Evolutionary conservation across 1,140 invertebrate species (phyloP).

Genomic region (Odontomachus brunneus): DNA sequence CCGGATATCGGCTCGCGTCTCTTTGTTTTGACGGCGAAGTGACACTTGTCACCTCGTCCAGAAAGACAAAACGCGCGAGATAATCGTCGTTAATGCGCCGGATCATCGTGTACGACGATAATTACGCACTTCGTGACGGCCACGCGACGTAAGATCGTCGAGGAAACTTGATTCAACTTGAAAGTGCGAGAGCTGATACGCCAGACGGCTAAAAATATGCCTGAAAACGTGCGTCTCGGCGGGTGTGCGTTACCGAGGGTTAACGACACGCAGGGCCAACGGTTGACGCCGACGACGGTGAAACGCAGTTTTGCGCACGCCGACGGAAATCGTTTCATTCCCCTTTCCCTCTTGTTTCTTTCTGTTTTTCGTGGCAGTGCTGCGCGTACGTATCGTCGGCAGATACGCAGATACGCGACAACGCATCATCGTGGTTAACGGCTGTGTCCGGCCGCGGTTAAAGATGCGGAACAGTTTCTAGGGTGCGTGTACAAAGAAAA

Average conservation of each 20-base stretch:
- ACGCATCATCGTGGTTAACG: background rate
- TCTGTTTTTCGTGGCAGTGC: no score
- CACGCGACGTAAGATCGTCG: background rate
- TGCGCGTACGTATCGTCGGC: no score
- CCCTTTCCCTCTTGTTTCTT: background rate
- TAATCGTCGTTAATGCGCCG: no score
- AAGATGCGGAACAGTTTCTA: conserved; percentile 54
- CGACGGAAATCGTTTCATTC: background rate
- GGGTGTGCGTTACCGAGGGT: background rate
- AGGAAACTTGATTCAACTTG: background rate
- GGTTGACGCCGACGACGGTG: background rate
- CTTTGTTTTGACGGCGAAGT: no score
- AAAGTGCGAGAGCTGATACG: background rate
- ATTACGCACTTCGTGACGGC: no score
- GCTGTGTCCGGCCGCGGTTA: background rate
- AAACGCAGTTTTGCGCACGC: background rate
- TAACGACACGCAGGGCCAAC: background rate
- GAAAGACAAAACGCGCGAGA: no score
- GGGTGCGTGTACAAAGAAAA: conserved; percentile 65
- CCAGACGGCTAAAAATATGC: conserved; percentile 32
- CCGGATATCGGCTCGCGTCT: no score
- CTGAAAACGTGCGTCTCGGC: background rate
- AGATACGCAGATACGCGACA: background rate
- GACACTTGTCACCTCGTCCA: no score
- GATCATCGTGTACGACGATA: no score